Evolutionary conservation across 2,797 vertebrate species (phyloP).

Genomic region (Orientallactaga sibirica): DNA sequence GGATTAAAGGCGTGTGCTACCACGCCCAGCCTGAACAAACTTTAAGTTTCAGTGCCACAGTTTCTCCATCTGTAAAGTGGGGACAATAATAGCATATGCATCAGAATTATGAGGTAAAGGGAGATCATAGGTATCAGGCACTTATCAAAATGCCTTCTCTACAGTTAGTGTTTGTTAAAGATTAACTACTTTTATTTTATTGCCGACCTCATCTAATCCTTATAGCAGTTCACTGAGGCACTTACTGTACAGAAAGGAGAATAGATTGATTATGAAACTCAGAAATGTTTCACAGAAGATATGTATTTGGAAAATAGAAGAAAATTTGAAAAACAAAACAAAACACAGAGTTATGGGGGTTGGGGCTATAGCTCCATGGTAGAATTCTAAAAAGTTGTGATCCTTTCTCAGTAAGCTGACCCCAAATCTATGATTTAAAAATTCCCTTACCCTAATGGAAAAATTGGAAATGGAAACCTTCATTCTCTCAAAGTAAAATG

Average conservation of each 20-base stretch:
- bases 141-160: slow-evolving; percentile 21
- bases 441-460: slow-evolving; percentile 63
- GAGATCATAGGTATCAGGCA: not conserved
- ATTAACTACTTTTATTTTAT: not conserved
- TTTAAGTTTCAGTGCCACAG: slow-evolving; percentile 2
- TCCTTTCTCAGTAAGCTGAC: slow-evolving; percentile 29
- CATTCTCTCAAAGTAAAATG: slow-evolving; percentile 38
- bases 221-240: not conserved
- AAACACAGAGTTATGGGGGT: not conserved
- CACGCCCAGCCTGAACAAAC: not conserved
- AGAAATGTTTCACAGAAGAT: slow-evolving; percentile 32
- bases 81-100: not conserved
- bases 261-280: not conserved
- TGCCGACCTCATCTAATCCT: not conserved
- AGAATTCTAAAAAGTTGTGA: not conserved
- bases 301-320: slow-evolving; percentile 41
- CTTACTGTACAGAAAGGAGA: slow-evolving; percentile 33
- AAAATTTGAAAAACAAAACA: slow-evolving; percentile 11
- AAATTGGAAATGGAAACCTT: slow-evolving; percentile 68
- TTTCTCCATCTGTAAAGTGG: slow-evolving; percentile 8
- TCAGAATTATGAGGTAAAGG: not conserved
- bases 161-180: not conserved
- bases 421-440: slow-evolving; percentile 46
- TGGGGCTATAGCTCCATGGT: not conserved
- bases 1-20: no score